Evolutionary conservation across 2,797 vertebrate species (phyloP), one percentile per base, ranked within the genome.

Genomic region (Crocodylus rhombifer): DNA sequence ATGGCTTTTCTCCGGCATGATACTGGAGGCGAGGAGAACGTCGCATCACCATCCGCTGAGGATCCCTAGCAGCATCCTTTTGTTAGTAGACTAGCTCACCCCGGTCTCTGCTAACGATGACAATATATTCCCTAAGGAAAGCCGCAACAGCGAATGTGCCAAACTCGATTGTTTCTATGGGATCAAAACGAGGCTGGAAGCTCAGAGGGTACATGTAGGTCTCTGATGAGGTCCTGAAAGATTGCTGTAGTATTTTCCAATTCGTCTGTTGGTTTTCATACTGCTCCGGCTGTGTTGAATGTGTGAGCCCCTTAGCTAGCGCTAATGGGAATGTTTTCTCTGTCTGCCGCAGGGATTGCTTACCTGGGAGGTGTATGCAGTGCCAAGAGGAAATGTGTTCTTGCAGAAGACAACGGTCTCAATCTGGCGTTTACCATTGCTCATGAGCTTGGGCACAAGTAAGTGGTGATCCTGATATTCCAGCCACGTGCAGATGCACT

Each of bases 371-470:
- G 99, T 7, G 98, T 98, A 82, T 99, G 99, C 98, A 99, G 99
- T 81, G 95, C 98, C 83, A 99, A 98, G 96, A 98, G 99, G 97
- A 99, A 99, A 88, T 99, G 99, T 93, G 99, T 99, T 76, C 98
- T 99, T 87, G 99, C 99, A 2, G 99, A 99, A 95, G 99, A 99
- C 98, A 99, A 99, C 4, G 99, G 99, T 78, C 99, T 99, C 90
- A 99, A 99, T 95, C 90, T 99, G 98, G 99, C 99, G 69, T 99
- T 99, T 95, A 99, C 99, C 95, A 99, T 99, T 82, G 99, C 99
- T 51, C 99, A 99, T 10, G 99, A 99, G 95, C 98, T 99, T 64
- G 99, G 99, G 86, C 99, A 99, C 99, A 99, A 99, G 99, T 99
- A 98, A 97, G 99, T 96, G 65, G 65, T 73, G 56, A 42, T 73